Evolutionary conservation across 2,888 invertebrate genomes (phyloP).

Genomic region (Anticlea derivata): DNA sequence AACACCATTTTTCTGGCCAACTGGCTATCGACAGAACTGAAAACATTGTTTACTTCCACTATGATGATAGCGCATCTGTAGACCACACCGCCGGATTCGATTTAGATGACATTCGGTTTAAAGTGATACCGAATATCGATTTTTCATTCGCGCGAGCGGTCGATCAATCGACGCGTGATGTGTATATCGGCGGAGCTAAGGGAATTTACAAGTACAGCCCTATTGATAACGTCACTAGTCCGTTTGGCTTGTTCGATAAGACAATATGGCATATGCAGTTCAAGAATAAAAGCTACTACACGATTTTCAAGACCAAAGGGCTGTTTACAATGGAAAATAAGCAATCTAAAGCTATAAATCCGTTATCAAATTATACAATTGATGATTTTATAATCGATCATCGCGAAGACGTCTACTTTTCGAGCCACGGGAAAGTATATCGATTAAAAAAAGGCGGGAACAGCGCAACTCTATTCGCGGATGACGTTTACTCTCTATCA

Average conservation of each 20-base stretch:
- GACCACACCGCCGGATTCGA: conserved; percentile 62
- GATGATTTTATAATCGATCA: conserved; percentile 67
- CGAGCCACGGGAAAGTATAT: conserved; percentile 54
- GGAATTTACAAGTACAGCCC: conserved; percentile 60
- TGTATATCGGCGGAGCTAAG: conserved; percentile 57
- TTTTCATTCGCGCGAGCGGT: conserved; percentile 65
- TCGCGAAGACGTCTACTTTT: conserved; percentile 59
- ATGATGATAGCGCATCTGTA: conserved; percentile 43
- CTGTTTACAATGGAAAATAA: conserved; percentile 50
- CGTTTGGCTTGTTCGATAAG: conserved; percentile 51
- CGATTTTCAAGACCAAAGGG: conserved; percentile 53
- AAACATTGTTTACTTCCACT: conserved; percentile 64
- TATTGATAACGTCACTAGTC: conserved; percentile 42
- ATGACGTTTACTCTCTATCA: conserved; percentile 55
- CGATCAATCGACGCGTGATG: conserved; percentile 53
- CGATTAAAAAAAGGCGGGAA: conserved; percentile 54
- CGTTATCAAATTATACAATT: conserved; percentile 53
- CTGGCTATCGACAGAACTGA: conserved; percentile 59
- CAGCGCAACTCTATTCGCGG: conserved; percentile 47
- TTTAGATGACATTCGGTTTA: conserved; percentile 52
- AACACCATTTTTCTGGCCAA: conserved; percentile 59
- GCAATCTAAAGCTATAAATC: conserved; percentile 43
- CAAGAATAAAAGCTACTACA: conserved; percentile 58
- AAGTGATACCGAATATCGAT: conserved; percentile 48
- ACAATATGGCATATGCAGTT: conserved; percentile 67